These are phyloP conservation scores for Platichthys stellatus DNA, from an alignment of 2,113 vertebrate species.

Conservation along the genomic window DNA sequence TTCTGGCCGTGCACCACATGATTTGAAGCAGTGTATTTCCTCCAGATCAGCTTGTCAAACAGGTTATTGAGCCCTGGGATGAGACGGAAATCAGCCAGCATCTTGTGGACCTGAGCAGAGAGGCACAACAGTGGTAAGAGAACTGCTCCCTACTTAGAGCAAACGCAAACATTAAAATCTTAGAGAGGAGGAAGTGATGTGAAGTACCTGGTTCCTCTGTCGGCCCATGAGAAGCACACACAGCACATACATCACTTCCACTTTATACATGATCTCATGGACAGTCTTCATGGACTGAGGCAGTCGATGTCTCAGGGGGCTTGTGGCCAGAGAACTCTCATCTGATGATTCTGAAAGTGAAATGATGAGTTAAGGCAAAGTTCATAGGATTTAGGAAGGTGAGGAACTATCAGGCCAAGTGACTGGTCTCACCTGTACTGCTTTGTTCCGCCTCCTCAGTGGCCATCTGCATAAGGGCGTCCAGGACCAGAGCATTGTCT, in stretches of 20 bases:
- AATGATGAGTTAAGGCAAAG: not conserved
- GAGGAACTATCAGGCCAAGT: not conserved
- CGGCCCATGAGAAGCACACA: constrained; percentile 97
- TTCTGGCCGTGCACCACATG: constrained; percentile 96
- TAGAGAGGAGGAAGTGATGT: no score
- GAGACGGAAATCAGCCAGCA: constrained; percentile 96
- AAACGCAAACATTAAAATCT: not conserved
- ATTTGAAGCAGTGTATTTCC: constrained; percentile 92
- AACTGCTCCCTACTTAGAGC: not conserved
- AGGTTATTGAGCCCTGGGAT: constrained; percentile 98
- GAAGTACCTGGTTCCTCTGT: constrained; percentile 93
- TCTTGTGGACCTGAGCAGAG: constrained; percentile 91
- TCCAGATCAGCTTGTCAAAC: constrained; percentile 99
- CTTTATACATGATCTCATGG: constrained; percentile 99
- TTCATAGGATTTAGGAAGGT: not conserved
- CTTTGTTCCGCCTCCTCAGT: constrained; percentile 95
- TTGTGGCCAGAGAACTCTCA: constrained; percentile 90
- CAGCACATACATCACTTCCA: constrained; percentile 97
- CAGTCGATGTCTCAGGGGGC: constrained; percentile 89
- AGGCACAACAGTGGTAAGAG: not conserved
- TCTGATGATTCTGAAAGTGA: constrained; percentile 89
- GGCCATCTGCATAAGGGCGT: constrained; percentile 97
- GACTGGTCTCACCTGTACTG: constrained; percentile 85
- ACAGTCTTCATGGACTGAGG: constrained; percentile 99
- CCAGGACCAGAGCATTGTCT: constrained; percentile 94